These are phyloP conservation scores for Sycophaga agraensis DNA, from an alignment of 1,140 invertebrate genomes.

Conservation along the genomic window DNA sequence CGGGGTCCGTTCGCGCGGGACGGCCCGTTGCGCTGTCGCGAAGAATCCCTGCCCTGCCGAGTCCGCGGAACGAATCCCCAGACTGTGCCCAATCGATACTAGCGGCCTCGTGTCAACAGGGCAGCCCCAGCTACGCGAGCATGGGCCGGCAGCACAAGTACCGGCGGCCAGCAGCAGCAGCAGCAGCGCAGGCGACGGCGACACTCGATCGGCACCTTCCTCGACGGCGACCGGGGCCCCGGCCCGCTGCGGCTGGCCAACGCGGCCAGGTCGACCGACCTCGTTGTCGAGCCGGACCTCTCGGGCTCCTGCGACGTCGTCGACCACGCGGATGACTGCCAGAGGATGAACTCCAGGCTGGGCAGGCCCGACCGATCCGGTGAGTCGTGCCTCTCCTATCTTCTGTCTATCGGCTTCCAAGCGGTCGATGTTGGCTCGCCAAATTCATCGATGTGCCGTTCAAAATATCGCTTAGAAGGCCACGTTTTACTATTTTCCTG, in stretches of 20 bases:
- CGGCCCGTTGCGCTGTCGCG: too few species aligned
- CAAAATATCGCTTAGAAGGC: too few species aligned
- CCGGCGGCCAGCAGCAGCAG: background rate
- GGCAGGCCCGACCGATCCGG: conserved; percentile 1
- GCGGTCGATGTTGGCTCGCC: too few species aligned
- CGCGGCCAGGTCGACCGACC: conserved; percentile 4
- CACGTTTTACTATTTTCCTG: background rate
- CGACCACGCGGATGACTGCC: background rate
- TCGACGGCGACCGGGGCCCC: background rate
- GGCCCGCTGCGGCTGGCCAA: background rate
- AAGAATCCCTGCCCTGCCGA: too few species aligned
- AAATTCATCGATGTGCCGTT: too few species aligned
- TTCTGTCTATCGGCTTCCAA: background rate
- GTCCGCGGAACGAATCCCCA: too few species aligned
- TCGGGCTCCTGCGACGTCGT: background rate
- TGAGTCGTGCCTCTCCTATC: background rate
- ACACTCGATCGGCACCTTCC: conserved; percentile 24
- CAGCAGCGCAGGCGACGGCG: background rate
- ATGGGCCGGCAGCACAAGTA: background rate
- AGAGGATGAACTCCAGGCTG: background rate
- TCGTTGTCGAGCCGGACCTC: background rate
- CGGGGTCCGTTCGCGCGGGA: too few species aligned
- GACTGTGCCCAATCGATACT: too few species aligned
- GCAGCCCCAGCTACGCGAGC: background rate
- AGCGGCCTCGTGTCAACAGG: background rate